These are phyloP conservation scores for Characodon lateralis DNA, from an alignment of 2,797 vertebrate species.

Conservation along the genomic window DNA sequence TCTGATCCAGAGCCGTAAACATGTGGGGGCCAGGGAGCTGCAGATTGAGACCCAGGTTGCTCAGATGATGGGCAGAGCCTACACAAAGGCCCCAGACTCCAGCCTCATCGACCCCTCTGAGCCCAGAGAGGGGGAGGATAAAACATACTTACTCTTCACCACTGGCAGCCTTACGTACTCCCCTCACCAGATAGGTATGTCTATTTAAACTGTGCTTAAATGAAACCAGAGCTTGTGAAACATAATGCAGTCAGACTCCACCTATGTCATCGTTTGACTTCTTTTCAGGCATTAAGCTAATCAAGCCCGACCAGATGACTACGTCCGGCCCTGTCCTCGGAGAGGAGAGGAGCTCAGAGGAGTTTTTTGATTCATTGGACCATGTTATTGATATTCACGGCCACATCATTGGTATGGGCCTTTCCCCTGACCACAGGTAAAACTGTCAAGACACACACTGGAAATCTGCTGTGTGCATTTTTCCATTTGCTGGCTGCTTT, in stretches of 20 bases:
- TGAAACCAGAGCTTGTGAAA: background rate
- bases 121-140: conserved; percentile 76
- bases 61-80: conserved; percentile 84
- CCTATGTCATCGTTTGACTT: background rate
- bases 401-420: conserved; percentile 97
- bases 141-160: conserved; percentile 96
- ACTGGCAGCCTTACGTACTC: conserved; percentile 97
- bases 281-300: conserved; percentile 90
- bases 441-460: background rate
- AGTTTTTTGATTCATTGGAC: conserved; percentile 95
- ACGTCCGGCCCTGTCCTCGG: conserved; percentile 92
- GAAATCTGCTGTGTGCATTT: background rate
- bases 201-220: background rate
- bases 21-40: conserved; percentile 71
- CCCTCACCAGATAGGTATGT: conserved; percentile 96
- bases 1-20: conserved; percentile 58
- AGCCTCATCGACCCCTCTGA: conserved; percentile 67
- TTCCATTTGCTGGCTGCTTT: background rate
- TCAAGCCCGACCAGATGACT: conserved; percentile 97
- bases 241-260: background rate
- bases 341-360: conserved; percentile 88
- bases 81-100: conserved; percentile 82
- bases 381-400: conserved; percentile 96
- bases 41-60: conserved; percentile 89
- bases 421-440: conserved; percentile 97